Evolutionary conservation across 1,140 invertebrate genomes (phyloP), one percentile per base, ranked within the genome.

Genomic region (Drosophila fuyamai): DNA sequence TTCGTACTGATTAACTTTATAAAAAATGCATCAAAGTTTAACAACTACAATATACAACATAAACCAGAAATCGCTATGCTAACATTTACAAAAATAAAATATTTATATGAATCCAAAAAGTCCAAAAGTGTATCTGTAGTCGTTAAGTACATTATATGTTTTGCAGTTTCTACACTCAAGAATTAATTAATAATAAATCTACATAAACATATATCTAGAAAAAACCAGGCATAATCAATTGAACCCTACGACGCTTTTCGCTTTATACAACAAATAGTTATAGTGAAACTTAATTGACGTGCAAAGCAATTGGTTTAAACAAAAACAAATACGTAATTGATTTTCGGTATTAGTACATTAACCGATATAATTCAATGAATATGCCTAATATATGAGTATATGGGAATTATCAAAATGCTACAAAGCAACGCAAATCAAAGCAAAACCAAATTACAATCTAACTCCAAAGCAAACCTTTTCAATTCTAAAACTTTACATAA

Each of bases 1-100:
- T 61, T 88, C 58, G 83, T 89, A 88, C 83, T 88, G 83, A 88
- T 88, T 86, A 88, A 73, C 62, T 88, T 73, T 57, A 76, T 61
- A 58, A 55, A 55, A 65, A 62, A 67, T 58, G 38, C 66, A 73
- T 81, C 66, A 66, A 76, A 73, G 63, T 55, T 70, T 47, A 74
- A 74, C 68, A 85, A 58, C 55, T 67, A 47, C 68, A 67, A 40
- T 79, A 70, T 62, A 81, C 43, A 78, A 61, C 9, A 67, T 54
- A 54, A 66, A 32, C 9, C 47, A n/a, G 35, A 60, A 55, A 67
- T 41, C 23, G 75, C 60, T 66, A 65, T 63, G 74, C 55, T 79
- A 66, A 85, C 63, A 81, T 81, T 66, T 67, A 75, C 70, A 81
- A 74, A 35, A 40, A 47, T 35, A 66, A 32, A 38, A 40, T 55